Percentiles rank a stretch among this genome's conserved stretches.
Conservation (phyloP, 1,140 invertebrate genomes). For the Drosophila arizonae region DNA sequence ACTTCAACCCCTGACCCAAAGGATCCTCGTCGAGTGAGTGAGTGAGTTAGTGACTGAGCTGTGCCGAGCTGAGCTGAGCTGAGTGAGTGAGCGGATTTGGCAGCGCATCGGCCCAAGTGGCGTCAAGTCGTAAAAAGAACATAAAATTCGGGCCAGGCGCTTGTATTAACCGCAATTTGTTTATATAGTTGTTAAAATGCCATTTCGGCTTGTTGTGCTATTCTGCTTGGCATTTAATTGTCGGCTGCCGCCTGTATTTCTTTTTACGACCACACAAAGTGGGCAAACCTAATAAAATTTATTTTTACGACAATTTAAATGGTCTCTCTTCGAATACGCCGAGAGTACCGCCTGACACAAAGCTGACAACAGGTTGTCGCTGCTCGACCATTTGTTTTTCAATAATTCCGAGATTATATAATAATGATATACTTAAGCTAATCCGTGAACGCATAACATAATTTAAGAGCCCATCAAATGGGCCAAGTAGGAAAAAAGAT, state of each 20-base stretch:
- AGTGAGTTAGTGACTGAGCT: not conserved
- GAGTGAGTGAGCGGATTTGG: conserved; percentile 23
- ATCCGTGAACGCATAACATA: not conserved
- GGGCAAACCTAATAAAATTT: conserved; percentile 69
- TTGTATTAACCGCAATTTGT: conserved; percentile 79
- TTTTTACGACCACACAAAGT: conserved; percentile 71
- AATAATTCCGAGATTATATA: conserved; percentile 15
- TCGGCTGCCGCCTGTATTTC: conserved; percentile 44
- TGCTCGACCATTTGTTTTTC: not conserved
- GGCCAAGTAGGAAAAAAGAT: not conserved
- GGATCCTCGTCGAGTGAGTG: conserved; percentile 57
- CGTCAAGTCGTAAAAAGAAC: conserved; percentile 82
- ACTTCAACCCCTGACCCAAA: conserved; percentile 19
- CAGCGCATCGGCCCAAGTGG: conserved; percentile 54
- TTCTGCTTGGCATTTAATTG: conserved; percentile 76
- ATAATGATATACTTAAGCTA: conserved; percentile 9
- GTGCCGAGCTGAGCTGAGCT: not conserved
- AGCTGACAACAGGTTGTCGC: conserved; percentile 66
- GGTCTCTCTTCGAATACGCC: conserved; percentile 55
- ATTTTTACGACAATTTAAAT: conserved; percentile 81
- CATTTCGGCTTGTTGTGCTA: conserved; percentile 74
- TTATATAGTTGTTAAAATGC: conserved; percentile 81
- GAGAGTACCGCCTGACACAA: conserved; percentile 6
- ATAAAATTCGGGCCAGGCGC: conserved; percentile 64
- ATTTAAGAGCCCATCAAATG: not conserved